Evolutionary conservation across 2,888 invertebrate species (phyloP), one percentile per base, ranked within the genome.

Genomic region (Liodrosophila aerea): DNA sequence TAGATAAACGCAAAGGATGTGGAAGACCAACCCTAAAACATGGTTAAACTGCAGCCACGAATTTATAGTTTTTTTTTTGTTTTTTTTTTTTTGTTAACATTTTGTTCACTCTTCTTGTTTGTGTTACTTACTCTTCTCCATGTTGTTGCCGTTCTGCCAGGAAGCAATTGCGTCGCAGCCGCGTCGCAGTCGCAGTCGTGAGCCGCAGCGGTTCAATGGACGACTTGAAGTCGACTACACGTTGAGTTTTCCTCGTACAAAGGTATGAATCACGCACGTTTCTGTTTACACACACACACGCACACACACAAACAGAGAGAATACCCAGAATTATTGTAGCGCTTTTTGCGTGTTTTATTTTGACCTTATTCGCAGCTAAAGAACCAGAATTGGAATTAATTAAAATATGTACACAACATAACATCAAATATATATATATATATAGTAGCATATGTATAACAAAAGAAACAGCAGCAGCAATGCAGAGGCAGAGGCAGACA

Each of bases 301-400:
- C 37, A 47, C 58, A 51, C 43, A 34, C 33, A 22, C 22, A 58
- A 15, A 54, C 56, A 49, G 43, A 52, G 40, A 31, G 46, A 47
- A 62, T 76, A 76, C 66, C 60, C 54, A 70, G 85, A 78, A 85
- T 82, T 73, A 46, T 22, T 22, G 22, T 76, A 68, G 57, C 47
- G 62, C 64, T 83, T 65, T 65, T 73, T 73, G 69, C 58, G 64
- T 81, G 61, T 64, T 76, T 81, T 77, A 84, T 81, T 81, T 85
- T 81, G 86, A 81, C 86, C 77, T 67, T 81, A 81, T 85, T 85
- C 67, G 86, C 71, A 54, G 68, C 68, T 73, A 22, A 56, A 49
- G 65, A 66, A 61, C 41, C 67, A 67, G 67, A 75, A 73, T 63
- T 54, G 45, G 22, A 73, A 72, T 75, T 61, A 68, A 80, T 71